Percentiles rank a stretch among this genome's conserved stretches.
Conservation (phyloP, 2,113 vertebrate species). For the Corythaixoides concolor region DNA sequence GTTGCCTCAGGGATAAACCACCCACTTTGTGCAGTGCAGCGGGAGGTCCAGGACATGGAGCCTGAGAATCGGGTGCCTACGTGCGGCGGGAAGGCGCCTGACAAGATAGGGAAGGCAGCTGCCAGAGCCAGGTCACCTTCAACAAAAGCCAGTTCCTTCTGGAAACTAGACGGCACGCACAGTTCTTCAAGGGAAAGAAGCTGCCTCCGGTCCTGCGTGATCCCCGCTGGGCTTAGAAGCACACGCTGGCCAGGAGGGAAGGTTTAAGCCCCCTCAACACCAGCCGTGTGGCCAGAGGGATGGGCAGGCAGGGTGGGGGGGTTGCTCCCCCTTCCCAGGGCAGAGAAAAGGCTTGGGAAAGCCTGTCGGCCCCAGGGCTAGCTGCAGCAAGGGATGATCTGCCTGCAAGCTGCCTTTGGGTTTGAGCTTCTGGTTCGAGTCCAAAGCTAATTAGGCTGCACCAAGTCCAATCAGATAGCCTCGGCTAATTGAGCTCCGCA, state of each 20-base stretch:
- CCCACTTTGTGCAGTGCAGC: not conserved
- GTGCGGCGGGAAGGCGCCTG: slow-evolving; percentile 75
- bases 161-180: not conserved
- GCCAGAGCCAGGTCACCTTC: not conserved
- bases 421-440: slow-evolving; percentile 34
- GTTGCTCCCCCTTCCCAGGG: not conserved
- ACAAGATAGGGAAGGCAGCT: not conserved
- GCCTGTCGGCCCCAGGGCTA: not conserved
- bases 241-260: not conserved
- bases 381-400: not conserved
- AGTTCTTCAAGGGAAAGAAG: not conserved
- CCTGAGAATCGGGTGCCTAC: slow-evolving; percentile 73
- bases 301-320: not conserved
- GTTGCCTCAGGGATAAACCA: not conserved
- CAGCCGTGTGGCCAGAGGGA: rapidly evolving
- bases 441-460: slow-evolving; percentile 74
- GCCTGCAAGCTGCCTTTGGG: not conserved
- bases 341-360: not conserved
- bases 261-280: not conserved
- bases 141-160: not conserved
- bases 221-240: not conserved
- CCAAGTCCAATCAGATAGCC: slow-evolving; percentile 63
- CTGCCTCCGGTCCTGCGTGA: not conserved
- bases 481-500: slow-evolving; percentile 1
- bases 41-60: not conserved